Evolutionary conservation across 53 echinoderm and acorn worm species (phyloP).

Genomic region (Mesocentrotus franciscanus): DNA sequence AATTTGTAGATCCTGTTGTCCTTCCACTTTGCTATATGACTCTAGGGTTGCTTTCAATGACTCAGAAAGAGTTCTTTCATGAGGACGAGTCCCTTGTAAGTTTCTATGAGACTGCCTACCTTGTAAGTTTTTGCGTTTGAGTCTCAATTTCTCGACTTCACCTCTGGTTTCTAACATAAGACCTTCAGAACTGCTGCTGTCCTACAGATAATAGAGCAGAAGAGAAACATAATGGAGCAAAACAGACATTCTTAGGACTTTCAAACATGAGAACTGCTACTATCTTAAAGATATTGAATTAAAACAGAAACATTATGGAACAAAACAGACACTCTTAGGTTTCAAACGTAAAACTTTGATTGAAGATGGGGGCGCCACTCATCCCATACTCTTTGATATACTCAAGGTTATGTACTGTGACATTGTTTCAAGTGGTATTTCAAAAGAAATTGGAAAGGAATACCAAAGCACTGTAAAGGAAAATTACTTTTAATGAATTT

Average conservation of each 20-base stretch:
- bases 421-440: too few relatives aligned
- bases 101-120: background rate
- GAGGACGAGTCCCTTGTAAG: background rate
- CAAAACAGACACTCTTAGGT: background rate
- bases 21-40: background rate
- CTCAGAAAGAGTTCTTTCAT: background rate
- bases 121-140: background rate
- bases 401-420: too few relatives aligned
- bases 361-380: too few relatives aligned
- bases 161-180: constrained; percentile 68
- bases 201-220: background rate
- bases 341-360: too few relatives aligned
- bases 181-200: background rate
- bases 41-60: background rate
- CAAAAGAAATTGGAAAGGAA: too few relatives aligned
- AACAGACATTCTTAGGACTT: background rate
- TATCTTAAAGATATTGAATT: too few relatives aligned
- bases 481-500: too few relatives aligned
- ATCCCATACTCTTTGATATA: too few relatives aligned
- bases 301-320: background rate
- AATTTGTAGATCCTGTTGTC: background rate
- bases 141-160: constrained; percentile 57
- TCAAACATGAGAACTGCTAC: too few relatives aligned
- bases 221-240: background rate
- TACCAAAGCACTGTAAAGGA: too few relatives aligned